A percentile compares a stretch with the other conserved stretches of the same genome.
Conservation (phyloP, 2,888 invertebrate species). For the Eulithis prunata region DNA sequence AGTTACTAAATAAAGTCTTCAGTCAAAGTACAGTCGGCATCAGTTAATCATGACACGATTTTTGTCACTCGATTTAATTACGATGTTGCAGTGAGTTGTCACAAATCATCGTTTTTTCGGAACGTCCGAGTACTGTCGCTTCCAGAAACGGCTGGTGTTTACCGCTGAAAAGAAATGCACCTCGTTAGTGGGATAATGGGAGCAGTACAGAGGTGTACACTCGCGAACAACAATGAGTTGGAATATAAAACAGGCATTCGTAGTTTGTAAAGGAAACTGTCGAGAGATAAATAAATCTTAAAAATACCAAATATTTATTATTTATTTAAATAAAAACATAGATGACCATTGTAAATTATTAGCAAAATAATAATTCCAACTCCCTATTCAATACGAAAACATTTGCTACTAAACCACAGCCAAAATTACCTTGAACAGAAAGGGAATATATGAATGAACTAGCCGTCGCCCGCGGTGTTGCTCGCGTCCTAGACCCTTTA, state of each 20-base stretch:
- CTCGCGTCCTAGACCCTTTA: too few relatives aligned
- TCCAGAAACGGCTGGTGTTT: conserved; percentile 63
- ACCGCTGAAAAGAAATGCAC: conserved; percentile 65
- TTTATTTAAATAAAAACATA: too few relatives aligned
- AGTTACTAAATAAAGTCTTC: conserved; percentile 11
- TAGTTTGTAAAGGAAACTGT: too few relatives aligned
- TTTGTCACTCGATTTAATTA: conserved; percentile 78
- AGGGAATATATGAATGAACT: too few relatives aligned
- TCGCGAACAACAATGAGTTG: conserved; percentile 35
- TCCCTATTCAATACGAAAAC: too few relatives aligned
- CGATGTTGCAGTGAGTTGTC: conserved; percentile 64
- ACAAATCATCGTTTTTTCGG: conserved; percentile 81
- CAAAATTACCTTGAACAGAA: too few relatives aligned
- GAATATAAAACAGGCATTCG: neutral
- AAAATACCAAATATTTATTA: too few relatives aligned
- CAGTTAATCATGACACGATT: conserved; percentile 46
- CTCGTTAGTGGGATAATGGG: conserved; percentile 78
- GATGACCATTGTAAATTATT: too few relatives aligned
- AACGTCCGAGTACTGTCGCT: conserved; percentile 52
- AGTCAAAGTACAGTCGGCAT: conserved; percentile 16
- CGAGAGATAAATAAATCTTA: too few relatives aligned
- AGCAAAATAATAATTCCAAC: too few relatives aligned
- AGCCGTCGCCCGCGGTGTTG: too few relatives aligned
- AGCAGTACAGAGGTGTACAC: conserved; percentile 61
- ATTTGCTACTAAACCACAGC: too few relatives aligned